Percentiles rank a stretch among this genome's conserved stretches.
phyloP scores from a whole-genome alignment of 2,797 vertebrate species.

The Clarias laeviceps region DNA sequence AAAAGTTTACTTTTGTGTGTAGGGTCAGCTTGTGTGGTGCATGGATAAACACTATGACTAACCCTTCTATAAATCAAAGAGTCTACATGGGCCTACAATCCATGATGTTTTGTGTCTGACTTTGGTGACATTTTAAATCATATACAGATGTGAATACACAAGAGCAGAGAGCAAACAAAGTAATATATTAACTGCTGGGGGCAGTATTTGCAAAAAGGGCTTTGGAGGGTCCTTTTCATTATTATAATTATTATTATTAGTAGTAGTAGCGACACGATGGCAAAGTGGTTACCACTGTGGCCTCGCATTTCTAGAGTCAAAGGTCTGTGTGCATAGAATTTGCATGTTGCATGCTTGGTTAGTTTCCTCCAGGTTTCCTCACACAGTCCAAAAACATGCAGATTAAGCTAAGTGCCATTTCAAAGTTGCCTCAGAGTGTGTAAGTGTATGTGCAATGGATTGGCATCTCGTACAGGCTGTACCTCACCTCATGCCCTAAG shows the following conservation, averaged over 20 bases:
- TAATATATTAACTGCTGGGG: slow-evolving; percentile 56
- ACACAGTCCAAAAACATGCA: too few species aligned
- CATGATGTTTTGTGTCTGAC: slow-evolving; percentile 8
- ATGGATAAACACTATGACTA: background rate
- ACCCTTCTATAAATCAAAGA: background rate
- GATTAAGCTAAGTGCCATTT: too few species aligned
- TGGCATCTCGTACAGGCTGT: too few species aligned
- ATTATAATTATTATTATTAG: background rate
- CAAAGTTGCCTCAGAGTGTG: too few species aligned
- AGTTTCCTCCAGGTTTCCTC: too few species aligned
- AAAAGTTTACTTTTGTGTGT: background rate
- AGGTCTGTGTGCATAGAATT: too few species aligned
- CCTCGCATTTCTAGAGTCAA: too few species aligned
- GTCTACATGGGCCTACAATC: background rate
- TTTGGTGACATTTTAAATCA: slow-evolving; percentile 20
- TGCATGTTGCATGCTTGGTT: too few species aligned
- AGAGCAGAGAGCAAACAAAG: slow-evolving; percentile 27
- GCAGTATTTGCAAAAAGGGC: background rate
- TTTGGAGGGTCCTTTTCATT: background rate
- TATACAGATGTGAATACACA: slow-evolving; percentile 11
- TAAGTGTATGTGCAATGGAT: too few species aligned
- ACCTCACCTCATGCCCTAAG: too few species aligned
- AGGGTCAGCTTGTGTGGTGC: background rate
- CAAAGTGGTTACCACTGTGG: too few species aligned
- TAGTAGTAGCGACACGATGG: too few species aligned